Evolutionary conservation across 2,797 vertebrate genomes (phyloP).

Genomic region (Hydrophis major): DNA sequence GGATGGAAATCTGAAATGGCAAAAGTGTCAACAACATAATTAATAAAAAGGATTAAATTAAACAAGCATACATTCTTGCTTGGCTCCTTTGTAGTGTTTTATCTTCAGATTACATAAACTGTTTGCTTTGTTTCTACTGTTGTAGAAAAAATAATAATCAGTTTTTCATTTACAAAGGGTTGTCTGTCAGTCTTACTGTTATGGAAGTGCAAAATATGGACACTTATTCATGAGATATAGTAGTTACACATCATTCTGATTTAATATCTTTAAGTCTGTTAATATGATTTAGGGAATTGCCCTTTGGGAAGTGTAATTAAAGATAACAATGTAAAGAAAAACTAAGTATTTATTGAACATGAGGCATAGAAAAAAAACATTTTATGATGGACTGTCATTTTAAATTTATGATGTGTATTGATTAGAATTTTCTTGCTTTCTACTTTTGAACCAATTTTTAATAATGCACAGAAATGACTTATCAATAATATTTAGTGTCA

Average conservation of each 20-base stretch:
- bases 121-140: background rate
- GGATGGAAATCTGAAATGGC: background rate
- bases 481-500: background rate
- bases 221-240: background rate
- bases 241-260: background rate
- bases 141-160: background rate
- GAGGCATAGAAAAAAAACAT: background rate
- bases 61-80: background rate
- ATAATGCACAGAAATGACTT: background rate
- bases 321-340: background rate
- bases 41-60: background rate
- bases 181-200: background rate
- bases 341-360: background rate
- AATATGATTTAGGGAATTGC: background rate
- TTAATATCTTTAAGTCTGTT: background rate
- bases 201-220: background rate
- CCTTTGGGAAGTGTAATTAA: background rate
- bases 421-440: background rate
- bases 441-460: background rate
- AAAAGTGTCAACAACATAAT: background rate
- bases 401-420: background rate
- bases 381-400: background rate
- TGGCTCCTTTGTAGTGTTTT: background rate
- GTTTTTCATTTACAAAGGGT: background rate
- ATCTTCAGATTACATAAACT: background rate